Conservation (phyloP, 2,113 vertebrate species). For the Capra hircus region DNA sequence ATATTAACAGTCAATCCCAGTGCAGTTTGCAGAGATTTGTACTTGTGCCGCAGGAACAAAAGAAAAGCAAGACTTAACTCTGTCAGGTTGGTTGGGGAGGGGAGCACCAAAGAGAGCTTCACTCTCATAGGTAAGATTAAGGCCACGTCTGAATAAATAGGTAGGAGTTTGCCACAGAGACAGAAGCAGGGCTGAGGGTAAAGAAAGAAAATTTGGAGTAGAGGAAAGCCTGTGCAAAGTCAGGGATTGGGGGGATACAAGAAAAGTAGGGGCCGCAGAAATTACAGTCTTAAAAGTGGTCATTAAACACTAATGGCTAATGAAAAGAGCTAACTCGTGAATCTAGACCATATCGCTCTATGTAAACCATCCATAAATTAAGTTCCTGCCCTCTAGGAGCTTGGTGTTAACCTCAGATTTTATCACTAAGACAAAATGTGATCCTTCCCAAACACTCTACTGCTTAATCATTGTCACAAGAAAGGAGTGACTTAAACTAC, state of each 20-base stretch:
- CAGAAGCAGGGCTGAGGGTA: background rate
- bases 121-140: background rate
- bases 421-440: background rate
- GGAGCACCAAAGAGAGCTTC: background rate
- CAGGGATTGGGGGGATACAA: background rate
- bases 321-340: background rate
- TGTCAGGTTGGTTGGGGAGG: background rate
- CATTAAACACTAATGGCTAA: background rate
- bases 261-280: background rate
- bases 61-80: background rate
- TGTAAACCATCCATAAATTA: background rate
- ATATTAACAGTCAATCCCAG: background rate
- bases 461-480: background rate
- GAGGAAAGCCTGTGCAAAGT: background rate
- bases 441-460: background rate
- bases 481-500: background rate
- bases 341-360: background rate
- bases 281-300: background rate
- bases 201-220: background rate
- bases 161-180: background rate
- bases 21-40: constrained; percentile 1
- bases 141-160: background rate
- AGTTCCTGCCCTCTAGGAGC: background rate
- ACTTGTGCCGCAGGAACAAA: background rate
- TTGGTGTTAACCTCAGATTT: constrained; percentile 22